Percentiles rank a stretch among this genome's conserved stretches.
Conservation (phyloP, 2,888 invertebrate species). For the Ophion costatus region DNA sequence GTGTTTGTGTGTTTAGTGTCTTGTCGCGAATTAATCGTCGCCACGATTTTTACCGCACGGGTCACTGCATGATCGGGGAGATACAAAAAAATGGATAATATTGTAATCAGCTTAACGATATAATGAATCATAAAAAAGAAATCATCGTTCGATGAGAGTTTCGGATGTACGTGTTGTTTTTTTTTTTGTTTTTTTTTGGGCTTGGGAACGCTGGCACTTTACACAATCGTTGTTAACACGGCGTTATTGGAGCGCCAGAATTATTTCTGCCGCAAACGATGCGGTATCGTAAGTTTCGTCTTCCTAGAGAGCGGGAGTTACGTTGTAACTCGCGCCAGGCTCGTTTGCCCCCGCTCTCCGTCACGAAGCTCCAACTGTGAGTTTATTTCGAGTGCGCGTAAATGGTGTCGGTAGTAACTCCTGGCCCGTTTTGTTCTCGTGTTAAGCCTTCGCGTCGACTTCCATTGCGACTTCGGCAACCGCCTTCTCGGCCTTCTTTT, state of each 20-base stretch:
- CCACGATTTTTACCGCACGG: not conserved
- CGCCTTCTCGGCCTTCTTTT: conserved; percentile 92
- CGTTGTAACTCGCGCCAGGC: not conserved
- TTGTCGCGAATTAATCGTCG: not conserved
- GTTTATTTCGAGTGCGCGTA: conserved; percentile 73
- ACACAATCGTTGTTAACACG: not conserved
- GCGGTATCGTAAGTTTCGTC: not conserved
- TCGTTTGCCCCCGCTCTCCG: not conserved
- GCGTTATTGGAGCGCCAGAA: not conserved
- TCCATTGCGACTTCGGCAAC: conserved; percentile 85
- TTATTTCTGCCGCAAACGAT: not conserved
- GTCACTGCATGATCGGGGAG: not conserved
- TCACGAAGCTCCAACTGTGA: conserved; percentile 65
- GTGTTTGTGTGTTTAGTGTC: not conserved
- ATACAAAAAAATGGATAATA: conserved; percentile 22
- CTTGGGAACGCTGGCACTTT: not conserved
- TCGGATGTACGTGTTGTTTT: not conserved
- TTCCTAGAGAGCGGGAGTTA: not conserved
- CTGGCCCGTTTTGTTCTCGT: conserved; percentile 69
- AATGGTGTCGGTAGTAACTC: conserved; percentile 72
- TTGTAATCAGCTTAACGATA: conserved; percentile 37
- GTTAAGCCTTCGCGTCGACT: conserved; percentile 85
- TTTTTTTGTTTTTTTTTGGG: not conserved
- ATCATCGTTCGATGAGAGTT: not conserved
- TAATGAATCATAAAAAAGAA: conserved; percentile 26